Percentiles rank a stretch among this genome's conserved stretches.
Evolutionary conservation across 1,140 invertebrate genomes (phyloP).

Genomic region (Leguminivora glycinivorella): DNA sequence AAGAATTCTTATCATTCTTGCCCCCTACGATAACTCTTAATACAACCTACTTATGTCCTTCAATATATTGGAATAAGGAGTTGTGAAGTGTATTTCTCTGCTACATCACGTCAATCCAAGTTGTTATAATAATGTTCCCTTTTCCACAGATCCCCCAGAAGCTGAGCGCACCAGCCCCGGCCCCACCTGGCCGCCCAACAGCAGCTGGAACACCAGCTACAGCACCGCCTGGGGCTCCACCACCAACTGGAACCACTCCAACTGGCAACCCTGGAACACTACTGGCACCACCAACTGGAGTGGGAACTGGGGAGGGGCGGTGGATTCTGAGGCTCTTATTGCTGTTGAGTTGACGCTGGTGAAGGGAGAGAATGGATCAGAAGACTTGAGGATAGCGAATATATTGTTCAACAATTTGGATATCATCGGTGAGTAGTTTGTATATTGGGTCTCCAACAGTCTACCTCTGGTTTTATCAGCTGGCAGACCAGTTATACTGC

Average conservation of each 20-base stretch:
- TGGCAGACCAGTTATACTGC: slow-evolving; percentile 14
- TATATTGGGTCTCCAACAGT: no score
- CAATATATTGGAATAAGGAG: no score
- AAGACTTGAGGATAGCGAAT: slow-evolving; percentile 88
- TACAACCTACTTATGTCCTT: no score
- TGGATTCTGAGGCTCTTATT: slow-evolving; percentile 91
- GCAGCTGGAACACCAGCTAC: slow-evolving; percentile 31
- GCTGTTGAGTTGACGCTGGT: slow-evolving; percentile 89
- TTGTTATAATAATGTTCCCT: background rate
- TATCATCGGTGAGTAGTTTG: slow-evolving; percentile 87
- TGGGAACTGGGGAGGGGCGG: slow-evolving; percentile 59
- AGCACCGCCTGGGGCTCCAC: slow-evolving; percentile 33
- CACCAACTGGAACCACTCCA: slow-evolving; percentile 37
- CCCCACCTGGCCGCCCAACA: slow-evolving; percentile 40
- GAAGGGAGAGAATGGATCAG: slow-evolving; percentile 79
- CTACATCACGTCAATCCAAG: no score
- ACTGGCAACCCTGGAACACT: slow-evolving; percentile 23
- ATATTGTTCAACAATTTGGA: slow-evolving; percentile 97
- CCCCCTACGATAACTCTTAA: no score
- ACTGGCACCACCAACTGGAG: background rate
- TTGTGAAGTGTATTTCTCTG: no score
- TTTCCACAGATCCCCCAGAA: slow-evolving; percentile 35
- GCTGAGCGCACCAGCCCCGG: slow-evolving; percentile 43
- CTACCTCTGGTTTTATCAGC: no score
- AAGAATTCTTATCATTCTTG: no score